These are phyloP conservation scores for Pecten maximus DNA, from an alignment of 2,888 invertebrate genomes.

Conservation along the genomic window DNA sequence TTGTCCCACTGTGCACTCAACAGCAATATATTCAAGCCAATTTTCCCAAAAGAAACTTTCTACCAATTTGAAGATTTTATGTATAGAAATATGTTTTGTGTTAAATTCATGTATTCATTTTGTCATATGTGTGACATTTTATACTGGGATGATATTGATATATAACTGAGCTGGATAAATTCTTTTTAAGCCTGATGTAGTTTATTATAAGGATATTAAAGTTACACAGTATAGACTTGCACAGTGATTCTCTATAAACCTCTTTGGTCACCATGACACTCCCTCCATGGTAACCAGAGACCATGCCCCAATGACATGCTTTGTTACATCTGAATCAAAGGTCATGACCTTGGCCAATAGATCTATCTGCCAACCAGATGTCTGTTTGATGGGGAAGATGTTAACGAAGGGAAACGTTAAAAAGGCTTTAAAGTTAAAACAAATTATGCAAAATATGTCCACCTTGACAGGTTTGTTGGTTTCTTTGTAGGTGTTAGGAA, in stretches of 20 bases:
- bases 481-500: conserved; percentile 11
- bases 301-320: conserved; percentile 21
- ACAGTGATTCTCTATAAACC: not conserved
- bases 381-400: not conserved
- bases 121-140: not conserved
- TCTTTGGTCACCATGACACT: not conserved
- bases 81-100: not conserved
- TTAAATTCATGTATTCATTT: not conserved
- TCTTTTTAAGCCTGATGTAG: too few relatives aligned
- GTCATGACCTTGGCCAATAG: not conserved
- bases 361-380: conserved; percentile 32
- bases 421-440: conserved; percentile 26
- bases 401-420: not conserved
- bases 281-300: not conserved
- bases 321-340: conserved; percentile 32
- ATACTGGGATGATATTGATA: not conserved
- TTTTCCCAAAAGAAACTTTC: not conserved
- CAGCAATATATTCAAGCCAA: too few relatives aligned
- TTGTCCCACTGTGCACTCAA: not conserved
- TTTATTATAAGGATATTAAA: too few relatives aligned
- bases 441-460: conserved; percentile 32
- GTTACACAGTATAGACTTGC: not conserved
- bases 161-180: too few relatives aligned
- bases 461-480: conserved; percentile 14
- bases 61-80: not conserved